Conservation (phyloP, 1,140 invertebrate species). For the Pantala flavescens region DNA sequence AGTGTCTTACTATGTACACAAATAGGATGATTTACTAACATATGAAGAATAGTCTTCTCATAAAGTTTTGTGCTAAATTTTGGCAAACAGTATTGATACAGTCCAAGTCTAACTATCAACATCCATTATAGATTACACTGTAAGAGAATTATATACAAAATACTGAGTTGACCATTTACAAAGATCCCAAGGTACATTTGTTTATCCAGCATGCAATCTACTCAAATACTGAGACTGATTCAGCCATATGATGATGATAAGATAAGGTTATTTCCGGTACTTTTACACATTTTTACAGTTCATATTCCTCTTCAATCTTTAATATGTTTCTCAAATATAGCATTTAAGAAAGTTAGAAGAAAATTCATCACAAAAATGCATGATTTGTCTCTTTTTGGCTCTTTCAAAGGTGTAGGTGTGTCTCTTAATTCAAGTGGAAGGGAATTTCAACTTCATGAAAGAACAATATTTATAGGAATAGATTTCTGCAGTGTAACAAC, state of each 20-base stretch:
- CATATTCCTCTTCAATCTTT: neutral
- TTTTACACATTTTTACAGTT: neutral
- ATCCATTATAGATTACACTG: conserved; percentile 6
- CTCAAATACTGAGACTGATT: neutral
- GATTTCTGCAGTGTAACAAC: neutral
- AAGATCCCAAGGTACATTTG: neutral
- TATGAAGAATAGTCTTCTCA: conserved; percentile 7
- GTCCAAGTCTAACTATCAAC: conserved; percentile 5
- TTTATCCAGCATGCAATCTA: neutral
- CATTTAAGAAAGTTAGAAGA: neutral
- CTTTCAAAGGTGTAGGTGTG: neutral
- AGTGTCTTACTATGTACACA: conserved; percentile 7
- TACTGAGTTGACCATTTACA: neutral
- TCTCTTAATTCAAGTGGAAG: neutral
- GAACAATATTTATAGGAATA: neutral
- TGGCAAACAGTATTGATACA: conserved; percentile 3
- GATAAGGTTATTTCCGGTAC: neutral
- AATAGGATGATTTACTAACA: conserved; percentile 2
- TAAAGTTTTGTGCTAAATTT: neutral
- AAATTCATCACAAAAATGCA: neutral
- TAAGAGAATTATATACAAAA: conserved; percentile 1
- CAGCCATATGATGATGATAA: neutral
- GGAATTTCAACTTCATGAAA: neutral
- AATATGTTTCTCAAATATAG: neutral
- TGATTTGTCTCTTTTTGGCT: conserved; percentile 2